Base-by-base conservation (phyloP, 2,888 invertebrate genomes). In the Acanthacorydalis orientalis region DNA sequence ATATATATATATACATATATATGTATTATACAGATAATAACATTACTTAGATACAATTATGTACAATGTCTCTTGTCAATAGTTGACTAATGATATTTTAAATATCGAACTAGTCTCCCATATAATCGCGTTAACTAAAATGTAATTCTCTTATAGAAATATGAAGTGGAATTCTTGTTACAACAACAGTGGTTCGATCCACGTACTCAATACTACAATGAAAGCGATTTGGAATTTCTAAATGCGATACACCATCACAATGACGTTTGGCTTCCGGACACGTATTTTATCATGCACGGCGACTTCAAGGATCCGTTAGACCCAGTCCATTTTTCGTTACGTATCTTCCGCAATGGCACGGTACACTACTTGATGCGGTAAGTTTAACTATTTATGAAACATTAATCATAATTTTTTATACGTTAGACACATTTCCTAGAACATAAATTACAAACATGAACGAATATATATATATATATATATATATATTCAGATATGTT, bases 271-370 rank as follows among this genome's bases (percentile, higher is more conserved):
- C 74, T 90, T 59, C 91, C 92, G 52, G 92, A 92, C 71, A 91
- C 90, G 49, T 91, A 91, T 68, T 92, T 92, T 72, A 90, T 91
- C 66, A 91, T 91, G 85, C 91, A 92, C 69, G 92, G 92, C 53
- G 91, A 92, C 70, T 92, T 91, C 70, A 90, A 91, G 75, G 87
- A 89, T 68, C 89, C 89, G 54, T 80, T 90, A 64, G 87, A 88
- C 68, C 90, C 90, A 57, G 84, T 89, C 72, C 89, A 91, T 73
- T 90, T 92, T 62, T 88, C 91, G 56, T 78, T 92, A 64, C 78
- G 90, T 64, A 89, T 92, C 63, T 90, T 83, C 68, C 80, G 88
- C 61, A 90, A 91, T 66, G 92, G 92, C 65, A 90, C 89, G 63
- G 89, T 92, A 68, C 85, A 84, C 73, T 91, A 91, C 71, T 80